Evolutionary conservation across 2,888 invertebrate genomes (phyloP), one percentile per base, ranked within the genome.

Genomic region (Cerceris rybyensis): DNA sequence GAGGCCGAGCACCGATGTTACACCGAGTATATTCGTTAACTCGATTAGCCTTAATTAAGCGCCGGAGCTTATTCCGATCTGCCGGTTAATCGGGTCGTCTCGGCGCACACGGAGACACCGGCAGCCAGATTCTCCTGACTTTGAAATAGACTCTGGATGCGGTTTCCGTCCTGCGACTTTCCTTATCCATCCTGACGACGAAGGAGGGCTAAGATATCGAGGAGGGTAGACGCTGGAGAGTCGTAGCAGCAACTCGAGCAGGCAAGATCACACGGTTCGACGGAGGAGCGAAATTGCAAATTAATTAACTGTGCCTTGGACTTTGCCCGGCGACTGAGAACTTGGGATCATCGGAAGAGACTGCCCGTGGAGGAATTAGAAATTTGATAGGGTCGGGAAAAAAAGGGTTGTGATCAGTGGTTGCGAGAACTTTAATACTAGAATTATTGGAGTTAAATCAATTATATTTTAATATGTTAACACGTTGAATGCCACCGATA

Each of bases 21-120:
- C 67, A 68, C 64, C 82, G 73, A 75, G 79, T 82, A 76, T 82
- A 80, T 82, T 83, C 83, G 83, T 83, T 83, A 83, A 83, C 83
- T 83, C 83, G 83, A 83, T 83, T 83, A 83, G 80, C 80, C 69
- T 83, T 83, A 83, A 83, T 83, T 83, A 83, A 83, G 80, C 83
- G 78, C 69, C 70, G 57, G 54, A 65, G 83, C 83, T 83, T 83
- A 83, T 83, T 83, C 78, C 83, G 83, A 83, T 83, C 80, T 83
- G 80, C 64, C 75, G 80, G 70, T 70, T 83, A 83, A 83, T 83
- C 83, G 83, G 73, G 73, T 80, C 78, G 74, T 70, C 79, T 80
- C 67, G 54, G 64, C 54, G 28, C 63, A n/a, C 42, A 63, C 63
- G 50, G 63, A 16, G n/a, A 43, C 17, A n/a, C 63, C 68, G 39